Base-by-base conservation (phyloP, 2,113 vertebrate species). In the Chaenocephalus aceratus region DNA sequence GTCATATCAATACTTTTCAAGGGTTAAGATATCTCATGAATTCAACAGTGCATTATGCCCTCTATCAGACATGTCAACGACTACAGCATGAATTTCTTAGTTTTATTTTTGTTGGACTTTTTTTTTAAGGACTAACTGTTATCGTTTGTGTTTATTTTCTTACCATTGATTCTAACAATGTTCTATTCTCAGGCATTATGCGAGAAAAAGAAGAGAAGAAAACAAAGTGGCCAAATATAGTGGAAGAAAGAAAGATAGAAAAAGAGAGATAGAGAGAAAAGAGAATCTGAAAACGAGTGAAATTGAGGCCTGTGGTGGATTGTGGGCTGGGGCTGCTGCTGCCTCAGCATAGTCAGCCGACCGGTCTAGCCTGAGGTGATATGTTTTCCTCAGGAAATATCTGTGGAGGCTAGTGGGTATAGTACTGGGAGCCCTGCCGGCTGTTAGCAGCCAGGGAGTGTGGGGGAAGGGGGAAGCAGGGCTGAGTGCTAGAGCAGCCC, bases 351-450 rank as follows among this genome's bases (percentile, higher is more conserved):
- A 91, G 87, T 80, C 72, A 83, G 87, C 87, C 65, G 82, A 73
- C 82, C 54, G 83, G 88, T 80, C 79, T 90, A 83, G 93, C 90
- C 90, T 86, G 88, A 90, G 94, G 88, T 88, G 89, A 88, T 91
- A 77, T 91, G 92, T 94, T 95, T 95, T 94, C 90, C 91, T 94
- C 93, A 94, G 94, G 94, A 95, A 95, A 95, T 94, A 94, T 95
- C 92, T 94, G 91, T 77, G 84, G 89, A 92, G 89, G 91, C 80
- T 88, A 79, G 90, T 86, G 77, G 92, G 81, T 88, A 77, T 84
- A 87, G 89, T 61, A 56, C 78, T 87, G 86, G 81, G 89, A 92
- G 87, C 83, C 56, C 75, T 79, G 86, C 83, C 41, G 84, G 81
- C 80, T 82, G 86, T 57, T 56, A 66, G 54, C 80, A 67, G 74